Evolutionary conservation across 1,140 invertebrate genomes (phyloP).

Genomic region (Sycobia sp.): DNA sequence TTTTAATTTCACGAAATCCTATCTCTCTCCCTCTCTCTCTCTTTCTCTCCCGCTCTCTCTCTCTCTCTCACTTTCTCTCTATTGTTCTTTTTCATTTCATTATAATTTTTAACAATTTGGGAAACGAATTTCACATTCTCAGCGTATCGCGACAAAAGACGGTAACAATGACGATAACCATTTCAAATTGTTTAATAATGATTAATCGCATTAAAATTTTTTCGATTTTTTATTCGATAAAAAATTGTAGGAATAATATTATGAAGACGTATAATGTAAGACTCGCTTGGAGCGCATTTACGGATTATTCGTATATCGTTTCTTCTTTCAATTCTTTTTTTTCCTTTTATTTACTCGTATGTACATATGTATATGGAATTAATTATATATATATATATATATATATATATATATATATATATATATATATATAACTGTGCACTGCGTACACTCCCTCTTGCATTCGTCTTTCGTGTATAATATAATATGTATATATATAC

Average conservation of each 20-base stretch:
- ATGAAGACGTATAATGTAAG: conserved; percentile 14
- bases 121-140: not conserved
- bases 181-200: conserved; percentile 37
- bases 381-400: too few relatives aligned
- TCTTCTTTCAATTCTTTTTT: too few relatives aligned
- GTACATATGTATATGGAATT: conserved; percentile 28
- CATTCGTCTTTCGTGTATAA: not conserved
- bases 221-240: conserved; percentile 17
- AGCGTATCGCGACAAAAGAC: conserved; percentile 27
- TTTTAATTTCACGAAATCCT: not conserved
- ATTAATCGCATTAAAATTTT: conserved; percentile 31
- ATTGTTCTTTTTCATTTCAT: not conserved
- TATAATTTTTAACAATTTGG: conserved; percentile 1
- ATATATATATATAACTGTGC: conserved; percentile 12
- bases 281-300: not conserved
- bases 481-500: not conserved
- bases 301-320: conserved; percentile 19
- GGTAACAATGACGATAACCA: conserved; percentile 41
- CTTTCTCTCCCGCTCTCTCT: too few relatives aligned
- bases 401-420: too few relatives aligned
- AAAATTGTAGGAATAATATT: conserved; percentile 32
- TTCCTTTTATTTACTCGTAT: conserved; percentile 14
- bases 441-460: not conserved
- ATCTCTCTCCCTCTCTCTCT: not conserved
- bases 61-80: too few relatives aligned